Conservation (phyloP, 2,888 invertebrate genomes). For the Dasysyrphus tricinctus region DNA sequence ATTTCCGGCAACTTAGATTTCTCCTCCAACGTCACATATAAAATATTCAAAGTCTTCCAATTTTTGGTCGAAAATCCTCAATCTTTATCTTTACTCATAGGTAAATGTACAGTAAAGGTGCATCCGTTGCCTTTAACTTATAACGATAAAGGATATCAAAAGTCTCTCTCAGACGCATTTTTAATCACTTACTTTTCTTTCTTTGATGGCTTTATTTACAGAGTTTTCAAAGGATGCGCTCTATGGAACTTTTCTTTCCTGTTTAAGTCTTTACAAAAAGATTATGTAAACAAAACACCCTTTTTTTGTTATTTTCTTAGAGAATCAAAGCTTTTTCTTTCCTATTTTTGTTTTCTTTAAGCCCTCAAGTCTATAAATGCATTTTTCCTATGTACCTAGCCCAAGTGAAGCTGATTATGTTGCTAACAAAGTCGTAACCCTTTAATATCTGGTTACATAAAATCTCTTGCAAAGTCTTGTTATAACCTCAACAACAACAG, state of each 20-base stretch:
- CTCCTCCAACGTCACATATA: too few relatives aligned
- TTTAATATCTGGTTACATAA: constrained; percentile 50
- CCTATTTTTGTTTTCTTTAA: background rate
- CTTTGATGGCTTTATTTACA: background rate
- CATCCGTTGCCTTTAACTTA: too few relatives aligned
- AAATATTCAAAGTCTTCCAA: too few relatives aligned
- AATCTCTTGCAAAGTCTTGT: constrained; percentile 33
- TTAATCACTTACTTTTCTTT: constrained; percentile 3
- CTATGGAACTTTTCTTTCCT: background rate
- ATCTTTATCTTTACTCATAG: background rate
- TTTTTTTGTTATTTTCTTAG: constrained; percentile 7
- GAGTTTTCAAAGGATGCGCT: background rate
- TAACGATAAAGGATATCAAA: background rate
- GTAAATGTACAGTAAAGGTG: too few relatives aligned
- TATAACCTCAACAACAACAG: constrained; percentile 34
- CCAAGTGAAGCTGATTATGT: constrained; percentile 34
- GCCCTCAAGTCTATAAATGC: constrained; percentile 23
- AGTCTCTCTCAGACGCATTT: background rate
- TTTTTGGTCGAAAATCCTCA: too few relatives aligned
- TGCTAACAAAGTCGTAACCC: constrained; percentile 41
- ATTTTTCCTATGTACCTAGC: background rate
- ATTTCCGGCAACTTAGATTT: too few relatives aligned
- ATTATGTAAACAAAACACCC: constrained; percentile 12
- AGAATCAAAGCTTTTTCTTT: background rate
- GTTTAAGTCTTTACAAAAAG: constrained; percentile 7